Percentiles rank a stretch among this genome's conserved stretches.
Evolutionary conservation across 1,140 invertebrate species (phyloP).

Genomic region (Cydia pomonella): DNA sequence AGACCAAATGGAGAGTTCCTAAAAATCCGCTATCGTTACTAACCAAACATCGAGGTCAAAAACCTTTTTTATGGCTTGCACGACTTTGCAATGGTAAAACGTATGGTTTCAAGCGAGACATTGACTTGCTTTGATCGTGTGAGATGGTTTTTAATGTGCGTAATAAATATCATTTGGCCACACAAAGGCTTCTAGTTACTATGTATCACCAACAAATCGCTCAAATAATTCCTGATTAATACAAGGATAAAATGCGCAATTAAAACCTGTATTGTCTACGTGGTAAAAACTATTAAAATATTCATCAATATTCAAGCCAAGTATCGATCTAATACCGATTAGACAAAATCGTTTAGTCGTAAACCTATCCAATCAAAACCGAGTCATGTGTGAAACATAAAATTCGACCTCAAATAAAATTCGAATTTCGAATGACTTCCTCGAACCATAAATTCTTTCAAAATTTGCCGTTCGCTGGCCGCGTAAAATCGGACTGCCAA

Average conservation of each 20-base stretch:
- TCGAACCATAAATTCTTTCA: constrained; percentile 45
- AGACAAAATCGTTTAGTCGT: constrained; percentile 51
- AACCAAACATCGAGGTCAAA: not conserved
- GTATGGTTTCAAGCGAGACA: not conserved
- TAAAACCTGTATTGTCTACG: constrained; percentile 38
- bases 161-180: constrained; percentile 13
- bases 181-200: constrained; percentile 20
- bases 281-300: constrained; percentile 35
- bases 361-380: constrained; percentile 58
- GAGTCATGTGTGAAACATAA: constrained; percentile 61
- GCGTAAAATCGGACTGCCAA: constrained; percentile 31
- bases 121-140: not conserved
- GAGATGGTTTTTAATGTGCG: constrained; percentile 5
- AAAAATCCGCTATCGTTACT: too few species aligned
- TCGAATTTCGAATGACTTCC: constrained; percentile 49
- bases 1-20: not conserved
- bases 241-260: constrained; percentile 43
- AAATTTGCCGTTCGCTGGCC: constrained; percentile 33
- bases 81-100: not conserved
- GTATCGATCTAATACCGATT: constrained; percentile 57
- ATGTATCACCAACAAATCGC: constrained; percentile 22
- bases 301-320: constrained; percentile 51
- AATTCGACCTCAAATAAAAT: constrained; percentile 51
- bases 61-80: not conserved
- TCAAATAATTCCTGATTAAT: constrained; percentile 18